phyloP scores from a whole-genome alignment of 2,113 vertebrate species.

The Perca flavescens region DNA sequence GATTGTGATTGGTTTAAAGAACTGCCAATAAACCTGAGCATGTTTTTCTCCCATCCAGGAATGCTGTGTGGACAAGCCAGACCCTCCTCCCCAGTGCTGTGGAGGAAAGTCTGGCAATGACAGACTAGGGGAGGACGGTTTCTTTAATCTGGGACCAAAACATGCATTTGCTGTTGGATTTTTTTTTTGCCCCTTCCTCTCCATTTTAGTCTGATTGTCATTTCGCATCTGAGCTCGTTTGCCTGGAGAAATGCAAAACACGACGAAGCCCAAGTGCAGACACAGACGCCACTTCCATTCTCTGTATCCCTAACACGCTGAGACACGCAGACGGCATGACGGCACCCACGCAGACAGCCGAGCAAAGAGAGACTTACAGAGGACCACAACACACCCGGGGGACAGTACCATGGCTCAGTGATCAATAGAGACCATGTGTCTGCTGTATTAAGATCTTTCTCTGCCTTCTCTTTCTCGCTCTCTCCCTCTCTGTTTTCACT shows the following conservation, averaged over 20 bases:
- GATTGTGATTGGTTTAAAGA: no score
- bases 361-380: conserved; percentile 43
- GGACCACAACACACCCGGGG: conserved; percentile 35
- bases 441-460: conserved; percentile 45
- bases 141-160: not conserved
- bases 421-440: conserved; percentile 66
- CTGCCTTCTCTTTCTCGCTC: not conserved
- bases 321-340: conserved; percentile 50
- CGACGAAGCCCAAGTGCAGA: conserved; percentile 29
- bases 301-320: conserved; percentile 24
- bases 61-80: no score
- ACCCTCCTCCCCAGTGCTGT: no score
- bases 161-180: not conserved
- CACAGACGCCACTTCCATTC: conserved; percentile 52
- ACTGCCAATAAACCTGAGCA: no score
- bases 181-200: no score
- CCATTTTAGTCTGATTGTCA: not conserved
- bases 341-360: conserved; percentile 48
- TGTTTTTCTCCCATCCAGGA: no score
- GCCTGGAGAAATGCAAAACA: conserved; percentile 35
- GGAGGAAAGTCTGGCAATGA: no score
- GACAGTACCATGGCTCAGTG: conserved; percentile 57
- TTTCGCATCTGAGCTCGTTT: conserved; percentile 23
- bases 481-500: not conserved
- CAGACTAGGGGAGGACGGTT: no score